Evolutionary conservation across 2,888 invertebrate species (phyloP), one percentile per base, ranked within the genome.

Genomic region (Eupithecia centaureata): DNA sequence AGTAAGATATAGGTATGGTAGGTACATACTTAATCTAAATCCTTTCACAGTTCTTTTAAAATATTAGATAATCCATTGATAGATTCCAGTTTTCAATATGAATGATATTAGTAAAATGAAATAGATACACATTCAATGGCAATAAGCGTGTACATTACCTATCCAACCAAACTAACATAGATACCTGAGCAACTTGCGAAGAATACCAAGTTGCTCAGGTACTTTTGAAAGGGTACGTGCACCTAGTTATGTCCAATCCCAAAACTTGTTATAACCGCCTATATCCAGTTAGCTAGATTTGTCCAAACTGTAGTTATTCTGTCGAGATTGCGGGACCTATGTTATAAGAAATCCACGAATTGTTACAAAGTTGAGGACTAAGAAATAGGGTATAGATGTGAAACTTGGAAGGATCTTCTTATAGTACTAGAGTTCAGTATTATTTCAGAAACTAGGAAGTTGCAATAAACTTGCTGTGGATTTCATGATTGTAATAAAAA

Each of bases 261-360:
- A 35, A 47, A 66, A 56, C 22, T 51, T 52, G 51, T 35, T 22
- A 15, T 52, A 15, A 7, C 33, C 30, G 32, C 28, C 22, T 42
- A 47, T 52, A 51, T 22, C 22, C 38, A 67, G 63, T 56, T 61
- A 64, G 61, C 42, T 42, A 22, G 54, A 54, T 56, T 30, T 32
- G 57, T 32, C 38, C 47, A 51, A 66, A 69, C 60, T 69, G 27
- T 30, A 69, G 65, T 69, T 68, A 68, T 65, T 47, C 56, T 66
- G 69, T 69, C 65, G 65, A 66, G 69, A 69, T 69, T 65, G 56
- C 42, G 13, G 54, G 52, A 66, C 69, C 69, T 60, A 57, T 32
- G 65, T 65, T 66, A 65, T 65, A 69, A 69, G 69, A 66, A 69
- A 66, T 66, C 51, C 60, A 63, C 63, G 57, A 54, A 58, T 25